Conservation (phyloP, 1,140 invertebrate species). For the Onthophagus taurus region DNA sequence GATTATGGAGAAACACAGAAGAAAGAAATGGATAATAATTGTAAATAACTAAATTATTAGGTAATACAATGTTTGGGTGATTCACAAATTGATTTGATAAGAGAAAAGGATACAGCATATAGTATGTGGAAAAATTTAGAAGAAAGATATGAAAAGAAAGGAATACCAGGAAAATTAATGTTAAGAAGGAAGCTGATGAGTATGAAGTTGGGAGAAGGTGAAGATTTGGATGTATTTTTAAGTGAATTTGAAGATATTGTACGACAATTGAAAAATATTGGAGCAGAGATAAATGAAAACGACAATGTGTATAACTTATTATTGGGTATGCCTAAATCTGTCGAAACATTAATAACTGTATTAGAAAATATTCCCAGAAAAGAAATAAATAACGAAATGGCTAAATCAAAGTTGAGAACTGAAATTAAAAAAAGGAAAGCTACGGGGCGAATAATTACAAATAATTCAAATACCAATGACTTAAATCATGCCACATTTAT, state of each 20-base stretch:
- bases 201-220: constrained; percentile 16
- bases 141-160: constrained; percentile 16
- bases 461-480: not conserved
- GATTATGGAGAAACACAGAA: constrained; percentile 6
- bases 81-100: constrained; percentile 8
- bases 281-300: no score
- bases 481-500: not conserved
- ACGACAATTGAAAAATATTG: constrained; percentile 16
- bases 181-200: constrained; percentile 17
- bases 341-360: constrained; percentile 16
- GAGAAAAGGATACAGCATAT: constrained; percentile 12
- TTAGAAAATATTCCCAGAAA: constrained; percentile 14
- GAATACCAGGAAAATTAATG: constrained; percentile 15
- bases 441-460: constrained; percentile 10
- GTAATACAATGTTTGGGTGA: constrained; percentile 17
- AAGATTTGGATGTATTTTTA: constrained; percentile 16
- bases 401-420: constrained; percentile 8
- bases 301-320: constrained; percentile 16
- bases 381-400: constrained; percentile 2
- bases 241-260: constrained; percentile 16
- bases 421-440: constrained; percentile 15
- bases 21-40: not conserved
- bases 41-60: constrained; percentile 5
- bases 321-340: constrained; percentile 14
- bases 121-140: constrained; percentile 18